A percentile compares a stretch with the other conserved stretches of the same genome.
Evolutionary conservation across 2,113 vertebrate genomes (phyloP).

Genomic region (Ophiodon elongatus): DNA sequence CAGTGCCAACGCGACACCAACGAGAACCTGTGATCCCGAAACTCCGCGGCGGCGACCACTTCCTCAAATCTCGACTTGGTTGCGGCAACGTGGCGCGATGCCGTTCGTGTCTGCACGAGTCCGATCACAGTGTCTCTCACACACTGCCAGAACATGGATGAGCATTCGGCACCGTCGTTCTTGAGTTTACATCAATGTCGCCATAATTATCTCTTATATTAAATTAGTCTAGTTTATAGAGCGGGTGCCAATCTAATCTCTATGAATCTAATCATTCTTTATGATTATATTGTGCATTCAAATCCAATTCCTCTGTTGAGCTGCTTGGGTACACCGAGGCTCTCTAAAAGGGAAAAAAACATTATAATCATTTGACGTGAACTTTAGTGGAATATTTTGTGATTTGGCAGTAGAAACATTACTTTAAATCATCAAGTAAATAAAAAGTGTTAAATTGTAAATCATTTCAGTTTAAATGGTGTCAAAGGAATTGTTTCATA

Average conservation of each 20-base stretch:
- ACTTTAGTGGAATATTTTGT: slow-evolving; percentile 50
- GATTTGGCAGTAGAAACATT: slow-evolving; percentile 46
- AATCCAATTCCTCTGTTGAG: slow-evolving; percentile 33
- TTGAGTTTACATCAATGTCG: slow-evolving; percentile 73
- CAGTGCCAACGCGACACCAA: slow-evolving; percentile 82
- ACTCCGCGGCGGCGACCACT: slow-evolving; percentile 2
- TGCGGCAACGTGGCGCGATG: slow-evolving; percentile 25
- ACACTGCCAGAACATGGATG: slow-evolving; percentile 62
- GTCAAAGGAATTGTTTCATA: slow-evolving; percentile 17
- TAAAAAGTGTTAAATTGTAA: slow-evolving; percentile 33
- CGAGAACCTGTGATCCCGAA: slow-evolving; percentile 82
- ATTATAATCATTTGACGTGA: slow-evolving; percentile 32
- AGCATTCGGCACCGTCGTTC: slow-evolving; percentile 25
- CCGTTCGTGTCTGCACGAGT: slow-evolving; percentile 57
- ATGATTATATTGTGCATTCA: slow-evolving; percentile 40
- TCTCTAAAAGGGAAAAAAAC: slow-evolving; percentile 25
- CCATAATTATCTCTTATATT: slow-evolving; percentile 59
- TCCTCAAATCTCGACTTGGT: slow-evolving; percentile 11
- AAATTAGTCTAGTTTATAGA: slow-evolving; percentile 59
- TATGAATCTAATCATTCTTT: slow-evolving; percentile 46
- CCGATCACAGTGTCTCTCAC: slow-evolving; percentile 41
- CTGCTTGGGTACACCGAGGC: slow-evolving; percentile 9
- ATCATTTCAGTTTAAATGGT: slow-evolving; percentile 5
- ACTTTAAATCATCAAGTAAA: slow-evolving; percentile 33
- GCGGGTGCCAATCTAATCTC: slow-evolving; percentile 18